Evolutionary conservation across 1,140 invertebrate species (phyloP).

Genomic region (Acromyrmex echinatior): DNA sequence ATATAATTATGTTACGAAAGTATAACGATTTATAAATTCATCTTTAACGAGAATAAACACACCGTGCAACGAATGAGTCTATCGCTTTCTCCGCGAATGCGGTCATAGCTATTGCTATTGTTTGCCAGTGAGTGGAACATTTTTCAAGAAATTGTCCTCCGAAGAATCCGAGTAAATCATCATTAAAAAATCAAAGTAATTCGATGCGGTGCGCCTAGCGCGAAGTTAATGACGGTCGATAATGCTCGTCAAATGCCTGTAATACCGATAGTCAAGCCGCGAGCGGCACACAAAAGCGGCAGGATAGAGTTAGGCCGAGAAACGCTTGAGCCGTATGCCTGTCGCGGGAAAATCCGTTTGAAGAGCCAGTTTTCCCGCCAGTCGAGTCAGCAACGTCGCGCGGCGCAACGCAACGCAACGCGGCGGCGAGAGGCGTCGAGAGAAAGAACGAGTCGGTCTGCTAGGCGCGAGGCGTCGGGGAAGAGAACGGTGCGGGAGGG

Average conservation of each 20-base stretch:
- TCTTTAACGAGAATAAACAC: background rate
- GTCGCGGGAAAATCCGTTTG: constrained; percentile 84
- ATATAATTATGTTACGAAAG: too few relatives aligned
- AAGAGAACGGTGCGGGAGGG: constrained; percentile 4
- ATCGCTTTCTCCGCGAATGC: constrained; percentile 37
- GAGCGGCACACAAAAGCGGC: constrained; percentile 17
- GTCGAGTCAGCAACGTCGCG: constrained; percentile 79
- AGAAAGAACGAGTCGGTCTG: constrained; percentile 29
- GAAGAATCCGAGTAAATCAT: background rate
- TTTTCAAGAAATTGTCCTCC: constrained; percentile 8
- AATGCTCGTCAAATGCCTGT: background rate
- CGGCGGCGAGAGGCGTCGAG: constrained; percentile 58
- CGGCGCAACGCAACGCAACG: constrained; percentile 58
- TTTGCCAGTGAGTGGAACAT: background rate
- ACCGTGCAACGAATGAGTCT: constrained; percentile 10
- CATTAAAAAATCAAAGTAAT: background rate
- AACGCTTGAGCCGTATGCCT: constrained; percentile 57
- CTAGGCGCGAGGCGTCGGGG: constrained; percentile 46
- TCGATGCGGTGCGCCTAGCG: background rate
- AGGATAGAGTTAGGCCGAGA: constrained; percentile 47
- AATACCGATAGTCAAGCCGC: constrained; percentile 29
- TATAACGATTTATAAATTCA: background rate
- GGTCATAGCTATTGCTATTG: constrained; percentile 2
- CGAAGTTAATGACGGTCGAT: constrained; percentile 51
- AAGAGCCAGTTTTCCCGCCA: constrained; percentile 86